Base-by-base conservation (phyloP, 2,888 invertebrate species). In the Agrypnus murinus region DNA sequence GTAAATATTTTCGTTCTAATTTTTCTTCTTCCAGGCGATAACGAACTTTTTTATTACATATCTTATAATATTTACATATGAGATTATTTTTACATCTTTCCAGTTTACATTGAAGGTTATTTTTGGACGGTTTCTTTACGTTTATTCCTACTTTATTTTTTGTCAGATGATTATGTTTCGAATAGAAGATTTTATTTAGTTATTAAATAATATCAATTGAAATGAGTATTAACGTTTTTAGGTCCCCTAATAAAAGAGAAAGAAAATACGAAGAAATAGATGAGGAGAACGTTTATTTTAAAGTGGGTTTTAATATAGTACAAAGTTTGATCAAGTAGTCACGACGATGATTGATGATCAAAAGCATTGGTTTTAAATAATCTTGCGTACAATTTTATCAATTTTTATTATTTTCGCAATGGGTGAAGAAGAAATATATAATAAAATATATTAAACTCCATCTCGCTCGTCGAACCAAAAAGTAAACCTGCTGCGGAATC, bases 241-340 rank as follows among this genome's bases (percentile, higher is more conserved):
- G 43, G 15, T 50, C 12, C 12, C 50, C 12, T 50, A 31, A 50
- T 31, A 50, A 12, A 12, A 31, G 25, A 25, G 25, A 5, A 25
- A 25, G 25, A 38, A 38, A 12, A 10, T 4, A 38, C 38, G 38
- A n/a, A 48, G 50, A 25, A 25, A 31, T 50, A 50, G 31, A 50
- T n/a, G n/a, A 25, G 25, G 59, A 25, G 31, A 66, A 66, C 48
- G 58, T 58, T 66, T 25, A n/a, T n/a, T n/a, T n/a, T n/a, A n/a
- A 66, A 66, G 59, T 50, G 58, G 59, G 50, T 59, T 48, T 71
- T 50, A 50, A 50, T 50, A 50, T 50, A 50, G 50, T 50, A 50
- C 50, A 75, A 71, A 75, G 67, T 73, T 74, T 74, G 75, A 72
- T 74, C 71, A 74, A 75, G 72, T 66, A 74, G 68, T 75, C 75